These are phyloP conservation scores for Dasysyrphus albostriatus DNA, from an alignment of 2,888 invertebrate genomes.

Conservation along the genomic window DNA sequence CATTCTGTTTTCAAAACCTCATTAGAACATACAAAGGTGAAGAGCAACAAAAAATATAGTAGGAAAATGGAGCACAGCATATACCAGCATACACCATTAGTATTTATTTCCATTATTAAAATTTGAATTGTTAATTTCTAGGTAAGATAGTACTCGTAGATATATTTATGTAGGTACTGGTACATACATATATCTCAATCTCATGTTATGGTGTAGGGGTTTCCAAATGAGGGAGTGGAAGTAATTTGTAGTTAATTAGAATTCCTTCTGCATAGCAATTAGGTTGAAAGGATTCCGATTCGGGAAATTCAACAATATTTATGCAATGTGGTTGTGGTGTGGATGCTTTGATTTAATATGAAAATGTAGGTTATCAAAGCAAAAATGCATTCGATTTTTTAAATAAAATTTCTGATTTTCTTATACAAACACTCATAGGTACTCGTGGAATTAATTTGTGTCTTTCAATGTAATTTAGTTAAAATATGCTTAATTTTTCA, in stretches of 20 bases:
- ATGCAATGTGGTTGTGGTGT: background rate
- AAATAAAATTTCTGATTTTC: background rate
- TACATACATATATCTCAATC: too few species aligned
- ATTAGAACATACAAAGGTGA: slow-evolving; percentile 2
- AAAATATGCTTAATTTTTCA: background rate
- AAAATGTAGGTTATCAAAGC: background rate
- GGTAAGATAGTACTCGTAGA: background rate
- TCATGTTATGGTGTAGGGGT: background rate
- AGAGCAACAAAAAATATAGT: background rate
- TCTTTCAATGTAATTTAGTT: background rate
- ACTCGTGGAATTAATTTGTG: background rate
- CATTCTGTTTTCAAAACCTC: slow-evolving; percentile 27
- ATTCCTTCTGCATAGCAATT: slow-evolving; percentile 11
- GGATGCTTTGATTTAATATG: background rate
- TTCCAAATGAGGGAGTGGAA: background rate
- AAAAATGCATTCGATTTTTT: background rate
- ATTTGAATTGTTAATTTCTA: slow-evolving; percentile 36
- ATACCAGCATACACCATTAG: background rate
- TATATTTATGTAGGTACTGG: too few species aligned
- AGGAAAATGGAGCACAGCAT: background rate
- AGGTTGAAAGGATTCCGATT: background rate
- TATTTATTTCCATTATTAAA: slow-evolving; percentile 24
- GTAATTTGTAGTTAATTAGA: background rate
- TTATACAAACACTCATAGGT: background rate
- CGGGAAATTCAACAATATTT: background rate